Conservation (phyloP, 2,113 vertebrate species). For the Cyprinodon variegatus region DNA sequence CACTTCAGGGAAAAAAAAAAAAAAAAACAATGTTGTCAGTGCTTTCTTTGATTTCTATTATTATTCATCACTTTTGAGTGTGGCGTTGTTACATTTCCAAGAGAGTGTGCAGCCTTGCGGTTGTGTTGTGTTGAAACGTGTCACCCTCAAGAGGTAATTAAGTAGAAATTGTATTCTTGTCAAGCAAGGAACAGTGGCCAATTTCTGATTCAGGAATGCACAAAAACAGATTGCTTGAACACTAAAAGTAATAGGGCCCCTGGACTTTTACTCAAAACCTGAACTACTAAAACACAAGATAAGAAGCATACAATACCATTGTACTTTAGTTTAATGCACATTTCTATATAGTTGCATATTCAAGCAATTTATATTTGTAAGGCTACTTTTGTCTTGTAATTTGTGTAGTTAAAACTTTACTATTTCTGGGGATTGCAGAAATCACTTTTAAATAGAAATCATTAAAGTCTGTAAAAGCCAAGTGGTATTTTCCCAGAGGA, state of each 20-base stretch:
- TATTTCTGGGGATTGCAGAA: conserved; percentile 26
- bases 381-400: conserved; percentile 29
- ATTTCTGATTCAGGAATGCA: conserved; percentile 59
- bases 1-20: conserved; percentile 73
- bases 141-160: conserved; percentile 64
- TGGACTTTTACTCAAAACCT: conserved; percentile 61
- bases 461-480: background rate
- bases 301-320: conserved; percentile 28
- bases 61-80: conserved; percentile 52
- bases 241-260: conserved; percentile 63
- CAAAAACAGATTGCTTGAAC: conserved; percentile 46
- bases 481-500: background rate
- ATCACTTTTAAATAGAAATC: too few relatives aligned
- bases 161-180: conserved; percentile 56
- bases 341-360: conserved; percentile 46
- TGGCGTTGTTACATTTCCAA: conserved; percentile 54
- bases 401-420: background rate
- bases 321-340: conserved; percentile 38
- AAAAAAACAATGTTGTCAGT: conserved; percentile 32
- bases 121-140: conserved; percentile 51
- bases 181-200: conserved; percentile 41
- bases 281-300: conserved; percentile 44
- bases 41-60: conserved; percentile 50
- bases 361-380: conserved; percentile 20
- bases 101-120: conserved; percentile 50